Evolutionary conservation across 2,113 vertebrate species (phyloP).

Genomic region (Butorides virescens): DNA sequence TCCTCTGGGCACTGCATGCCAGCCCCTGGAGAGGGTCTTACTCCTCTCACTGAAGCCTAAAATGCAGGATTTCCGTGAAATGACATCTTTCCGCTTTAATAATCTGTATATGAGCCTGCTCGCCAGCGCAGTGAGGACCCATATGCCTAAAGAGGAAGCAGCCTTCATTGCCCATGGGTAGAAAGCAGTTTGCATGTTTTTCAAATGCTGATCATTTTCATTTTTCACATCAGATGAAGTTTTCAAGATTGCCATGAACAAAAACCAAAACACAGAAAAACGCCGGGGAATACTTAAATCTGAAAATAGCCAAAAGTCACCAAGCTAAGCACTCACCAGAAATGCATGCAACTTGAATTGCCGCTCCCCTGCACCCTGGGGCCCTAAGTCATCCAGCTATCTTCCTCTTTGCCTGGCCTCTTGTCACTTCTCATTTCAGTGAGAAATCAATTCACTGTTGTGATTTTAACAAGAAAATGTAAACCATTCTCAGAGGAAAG

Average conservation of each 20-base stretch:
- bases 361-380: neutral
- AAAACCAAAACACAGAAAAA: neutral
- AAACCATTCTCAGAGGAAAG: neutral
- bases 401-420: neutral
- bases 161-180: neutral
- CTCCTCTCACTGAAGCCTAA: neutral
- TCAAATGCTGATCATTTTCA: neutral
- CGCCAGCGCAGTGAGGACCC: neutral
- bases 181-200: neutral
- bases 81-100: neutral
- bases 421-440: neutral
- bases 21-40: neutral
- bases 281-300: neutral
- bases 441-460: neutral
- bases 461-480: neutral
- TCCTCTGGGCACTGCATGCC: neutral
- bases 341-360: neutral
- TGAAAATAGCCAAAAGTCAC: neutral
- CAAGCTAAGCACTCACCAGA: neutral
- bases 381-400: neutral
- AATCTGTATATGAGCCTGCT: neutral
- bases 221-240: neutral
- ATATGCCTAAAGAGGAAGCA: neutral
- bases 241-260: neutral
- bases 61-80: neutral